phyloP scores from a whole-genome alignment of 2,888 invertebrate genomes.

The Philonicus albiceps region DNA sequence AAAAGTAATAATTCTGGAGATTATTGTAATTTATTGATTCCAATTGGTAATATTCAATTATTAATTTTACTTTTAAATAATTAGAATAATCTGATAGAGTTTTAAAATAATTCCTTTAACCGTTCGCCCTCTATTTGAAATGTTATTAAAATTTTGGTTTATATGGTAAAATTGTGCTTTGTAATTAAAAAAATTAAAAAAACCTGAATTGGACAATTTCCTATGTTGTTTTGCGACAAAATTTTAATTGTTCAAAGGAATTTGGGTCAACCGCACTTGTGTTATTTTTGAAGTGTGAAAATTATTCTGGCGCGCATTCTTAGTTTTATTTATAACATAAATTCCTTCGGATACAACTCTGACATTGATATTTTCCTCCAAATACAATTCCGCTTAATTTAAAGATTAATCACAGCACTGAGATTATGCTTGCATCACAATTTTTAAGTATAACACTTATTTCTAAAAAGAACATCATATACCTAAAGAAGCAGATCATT shows the following conservation, averaged over 20 bases:
- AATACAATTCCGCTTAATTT: neutral
- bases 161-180: too few relatives aligned
- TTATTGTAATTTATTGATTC: too few relatives aligned
- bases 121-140: too few relatives aligned
- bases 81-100: too few relatives aligned
- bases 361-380: neutral
- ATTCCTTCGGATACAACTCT: neutral
- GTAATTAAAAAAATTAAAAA: neutral
- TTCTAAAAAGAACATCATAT: too few relatives aligned
- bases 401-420: neutral
- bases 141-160: too few relatives aligned
- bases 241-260: neutral
- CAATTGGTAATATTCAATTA: too few relatives aligned
- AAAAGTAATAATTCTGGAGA: too few relatives aligned
- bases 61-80: too few relatives aligned
- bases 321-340: neutral
- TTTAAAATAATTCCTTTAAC: too few relatives aligned
- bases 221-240: neutral
- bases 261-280: neutral
- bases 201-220: neutral
- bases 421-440: neutral
- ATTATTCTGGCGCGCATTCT: neutral
- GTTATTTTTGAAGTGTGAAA: neutral
- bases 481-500: neutral
- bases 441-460: neutral